Percentiles rank a stretch among this genome's conserved stretches.
These are phyloP conservation scores for Protomyctophum bolini DNA, from an alignment of 2,113 vertebrate species.

Conservation along the genomic window DNA sequence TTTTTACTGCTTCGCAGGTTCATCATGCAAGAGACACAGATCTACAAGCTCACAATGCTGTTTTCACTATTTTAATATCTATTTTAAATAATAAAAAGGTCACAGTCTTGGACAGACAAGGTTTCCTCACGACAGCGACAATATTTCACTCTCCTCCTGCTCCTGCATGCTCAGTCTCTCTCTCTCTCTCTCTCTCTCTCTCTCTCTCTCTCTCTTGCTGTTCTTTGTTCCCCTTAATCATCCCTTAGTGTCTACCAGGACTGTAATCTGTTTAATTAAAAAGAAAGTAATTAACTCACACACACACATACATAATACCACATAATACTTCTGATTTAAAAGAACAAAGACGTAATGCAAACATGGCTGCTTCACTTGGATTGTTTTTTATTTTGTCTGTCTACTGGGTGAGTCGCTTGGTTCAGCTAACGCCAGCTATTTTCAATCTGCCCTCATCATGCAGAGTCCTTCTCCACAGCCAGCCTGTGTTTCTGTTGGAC, in stretches of 20 bases:
- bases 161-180: too few species aligned
- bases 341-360: background rate
- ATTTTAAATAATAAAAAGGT: too few species aligned
- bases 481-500: background rate
- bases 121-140: too few species aligned
- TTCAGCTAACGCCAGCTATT: background rate
- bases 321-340: background rate
- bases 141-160: too few species aligned
- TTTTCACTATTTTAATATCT: too few species aligned
- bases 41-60: too few species aligned
- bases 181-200: background rate
- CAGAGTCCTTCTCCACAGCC: background rate
- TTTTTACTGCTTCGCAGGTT: too few species aligned
- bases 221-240: background rate
- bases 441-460: background rate
- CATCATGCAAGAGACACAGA: too few species aligned
- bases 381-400: background rate
- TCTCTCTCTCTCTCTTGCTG: too few species aligned
- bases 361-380: background rate
- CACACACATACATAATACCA: background rate
- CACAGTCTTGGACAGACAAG: too few species aligned
- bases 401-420: background rate
- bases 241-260: background rate
- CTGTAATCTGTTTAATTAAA: background rate
- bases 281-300: background rate